Evolutionary conservation across 2,113 vertebrate species (phyloP), one percentile per base, ranked within the genome.

Genomic region (Chrysemys picta): DNA sequence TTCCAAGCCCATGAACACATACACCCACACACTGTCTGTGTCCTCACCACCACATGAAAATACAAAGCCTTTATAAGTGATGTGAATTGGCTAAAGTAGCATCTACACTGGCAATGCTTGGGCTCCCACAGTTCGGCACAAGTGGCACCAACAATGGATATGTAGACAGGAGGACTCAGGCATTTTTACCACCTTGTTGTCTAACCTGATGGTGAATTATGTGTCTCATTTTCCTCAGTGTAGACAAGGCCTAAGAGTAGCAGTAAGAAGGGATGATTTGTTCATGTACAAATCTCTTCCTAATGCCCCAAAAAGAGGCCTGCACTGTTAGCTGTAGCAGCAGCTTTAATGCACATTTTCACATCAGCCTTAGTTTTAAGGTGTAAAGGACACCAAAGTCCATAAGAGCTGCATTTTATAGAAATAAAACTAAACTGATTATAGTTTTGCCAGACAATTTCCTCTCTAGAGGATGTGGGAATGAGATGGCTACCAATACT

Each of bases 1-100:
- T 95, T 91, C 94, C 95, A 97, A 82, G 93, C 93, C 79, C 95
- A 27, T 35, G 96, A 75, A 97, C 91, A 97, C 96, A 95, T 93
- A 89, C 82, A 94, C 94, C 79, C 79, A 81, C 72, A 80, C n/a
- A 56, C 80, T 87, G 42, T 52, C 65, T 88, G 49, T 0, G 57
- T 2, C 8, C 92, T 97, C 6, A 0, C 76, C 78, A 79, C 52
- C 69, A 11, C 10, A 1, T 13, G 52, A 54, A 96, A 87, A 62
- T 50, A 91, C 72, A 21, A 59, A 82, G 52, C 65, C 80, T 89
- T 86, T 45, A 53, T 76, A 85, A 80, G 56, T 54, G 29, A 81
- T 91, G 72, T 91, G 92, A 90, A 57, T 16, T 35, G 25, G 35
- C 75, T 50, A 31, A 85, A 82, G 35, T 45, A 11, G 38, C 53